phyloP scores from a whole-genome alignment of 2,888 invertebrate genomes.

The Arctia plantaginis region DNA sequence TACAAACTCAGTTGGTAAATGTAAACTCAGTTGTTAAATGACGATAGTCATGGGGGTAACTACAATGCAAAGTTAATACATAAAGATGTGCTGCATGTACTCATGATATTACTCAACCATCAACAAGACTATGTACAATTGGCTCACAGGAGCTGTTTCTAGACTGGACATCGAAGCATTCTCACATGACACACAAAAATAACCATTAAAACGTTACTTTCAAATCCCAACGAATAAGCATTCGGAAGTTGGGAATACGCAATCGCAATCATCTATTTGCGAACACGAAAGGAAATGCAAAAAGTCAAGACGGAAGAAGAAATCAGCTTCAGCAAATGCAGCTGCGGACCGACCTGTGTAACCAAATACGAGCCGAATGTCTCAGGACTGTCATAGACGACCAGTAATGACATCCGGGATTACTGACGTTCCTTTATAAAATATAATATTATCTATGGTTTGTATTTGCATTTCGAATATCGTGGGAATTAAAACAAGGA shows the following conservation, averaged over 20 bases:
- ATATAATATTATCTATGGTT: neutral
- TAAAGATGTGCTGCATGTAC: no score
- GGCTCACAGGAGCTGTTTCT: no score
- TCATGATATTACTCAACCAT: no score
- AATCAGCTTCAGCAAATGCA: conserved; percentile 3
- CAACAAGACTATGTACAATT: no score
- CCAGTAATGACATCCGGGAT: conserved; percentile 14
- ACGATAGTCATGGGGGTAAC: no score
- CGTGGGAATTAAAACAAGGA: neutral
- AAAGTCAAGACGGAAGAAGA: conserved; percentile 18
- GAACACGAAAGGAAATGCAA: conserved; percentile 15
- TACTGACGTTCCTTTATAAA: neutral
- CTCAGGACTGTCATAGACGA: conserved; percentile 11
- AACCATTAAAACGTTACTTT: neutral
- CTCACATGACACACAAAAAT: neutral
- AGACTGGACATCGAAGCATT: no score
- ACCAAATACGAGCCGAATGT: conserved; percentile 2
- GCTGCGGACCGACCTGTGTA: conserved; percentile 13
- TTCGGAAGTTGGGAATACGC: neutral
- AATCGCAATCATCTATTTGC: conserved; percentile 8
- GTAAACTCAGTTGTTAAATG: no score
- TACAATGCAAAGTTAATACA: no score
- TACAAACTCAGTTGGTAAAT: no score
- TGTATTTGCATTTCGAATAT: neutral
- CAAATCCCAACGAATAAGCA: neutral